phyloP scores from a whole-genome alignment of 2,888 invertebrate species.

The Thecocarcelia acutangulata region DNA sequence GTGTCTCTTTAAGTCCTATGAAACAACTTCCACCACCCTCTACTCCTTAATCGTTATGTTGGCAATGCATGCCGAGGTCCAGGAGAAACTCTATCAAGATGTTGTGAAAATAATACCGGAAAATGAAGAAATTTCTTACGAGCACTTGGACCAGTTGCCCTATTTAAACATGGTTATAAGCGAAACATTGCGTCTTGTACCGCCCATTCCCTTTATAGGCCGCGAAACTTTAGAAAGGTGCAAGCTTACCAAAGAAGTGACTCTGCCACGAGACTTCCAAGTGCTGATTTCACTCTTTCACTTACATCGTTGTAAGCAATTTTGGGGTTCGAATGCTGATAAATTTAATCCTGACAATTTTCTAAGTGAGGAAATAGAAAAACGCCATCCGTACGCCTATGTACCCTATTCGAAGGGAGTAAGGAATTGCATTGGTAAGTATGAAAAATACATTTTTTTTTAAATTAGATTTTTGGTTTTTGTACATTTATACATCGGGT shows the following conservation, averaged over 20 bases:
- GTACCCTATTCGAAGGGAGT: constrained; percentile 79
- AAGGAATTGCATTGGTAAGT: constrained; percentile 77
- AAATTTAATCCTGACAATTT: constrained; percentile 80
- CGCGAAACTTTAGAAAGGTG: constrained; percentile 72
- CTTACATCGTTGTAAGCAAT: constrained; percentile 76
- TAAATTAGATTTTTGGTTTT: too few species aligned
- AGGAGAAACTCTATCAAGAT: constrained; percentile 72
- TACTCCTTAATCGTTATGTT: constrained; percentile 71
- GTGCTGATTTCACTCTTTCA: constrained; percentile 76
- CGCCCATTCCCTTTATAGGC: constrained; percentile 76
- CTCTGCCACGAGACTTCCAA: constrained; percentile 75
- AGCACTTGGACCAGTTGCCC: constrained; percentile 74
- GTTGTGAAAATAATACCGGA: constrained; percentile 65
- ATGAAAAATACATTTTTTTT: background rate
- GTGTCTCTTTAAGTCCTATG: constrained; percentile 72
- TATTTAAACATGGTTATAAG: constrained; percentile 77
- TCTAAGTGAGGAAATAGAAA: constrained; percentile 74
- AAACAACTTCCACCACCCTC: constrained; percentile 72
- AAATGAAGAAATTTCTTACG: constrained; percentile 66
- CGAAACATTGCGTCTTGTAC: constrained; percentile 77
- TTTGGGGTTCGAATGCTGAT: constrained; percentile 78
- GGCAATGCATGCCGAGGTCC: constrained; percentile 73
- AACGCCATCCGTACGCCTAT: constrained; percentile 77
- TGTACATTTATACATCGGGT: too few species aligned
- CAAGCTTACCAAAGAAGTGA: constrained; percentile 72